Conservation (phyloP, 2,797 vertebrate genomes). For the Galago senegalensis region DNA sequence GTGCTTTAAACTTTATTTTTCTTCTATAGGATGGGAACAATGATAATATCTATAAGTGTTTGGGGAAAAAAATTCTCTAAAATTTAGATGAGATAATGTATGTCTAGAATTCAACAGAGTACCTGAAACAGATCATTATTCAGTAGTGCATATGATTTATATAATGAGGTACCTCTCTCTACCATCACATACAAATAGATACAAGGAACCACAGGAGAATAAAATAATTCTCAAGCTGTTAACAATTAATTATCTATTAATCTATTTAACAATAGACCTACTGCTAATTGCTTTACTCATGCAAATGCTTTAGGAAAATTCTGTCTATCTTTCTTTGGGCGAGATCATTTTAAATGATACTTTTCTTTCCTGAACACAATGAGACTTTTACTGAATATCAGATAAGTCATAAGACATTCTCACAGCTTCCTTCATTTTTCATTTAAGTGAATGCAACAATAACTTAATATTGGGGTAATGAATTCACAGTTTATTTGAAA, state of each 20-base stretch:
- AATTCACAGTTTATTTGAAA: slow-evolving; percentile 41
- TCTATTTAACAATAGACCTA: slow-evolving; percentile 23
- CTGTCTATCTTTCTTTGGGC: slow-evolving; percentile 22
- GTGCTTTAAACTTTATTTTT: background rate
- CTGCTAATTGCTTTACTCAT: slow-evolving; percentile 50
- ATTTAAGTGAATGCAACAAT: background rate
- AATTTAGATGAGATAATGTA: background rate
- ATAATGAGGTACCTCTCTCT: background rate
- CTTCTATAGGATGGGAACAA: background rate
- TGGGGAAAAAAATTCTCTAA: background rate
- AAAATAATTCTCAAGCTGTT: slow-evolving; percentile 33
- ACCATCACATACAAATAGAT: background rate
- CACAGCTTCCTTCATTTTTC: slow-evolving; percentile 12
- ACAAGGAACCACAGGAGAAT: background rate
- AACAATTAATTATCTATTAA: slow-evolving; percentile 55
- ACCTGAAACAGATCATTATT: slow-evolving; percentile 24
- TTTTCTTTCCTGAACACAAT: background rate
- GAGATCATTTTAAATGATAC: slow-evolving; percentile 30
- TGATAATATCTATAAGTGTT: background rate
- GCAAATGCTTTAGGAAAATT: background rate
- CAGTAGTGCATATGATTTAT: slow-evolving; percentile 17
- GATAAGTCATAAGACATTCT: background rate
- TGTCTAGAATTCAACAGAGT: background rate
- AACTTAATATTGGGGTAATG: slow-evolving; percentile 4
- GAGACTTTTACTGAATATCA: slow-evolving; percentile 31